These are phyloP conservation scores for Tyrannus savana DNA, from an alignment of 2,113 vertebrate genomes.

Conservation along the genomic window DNA sequence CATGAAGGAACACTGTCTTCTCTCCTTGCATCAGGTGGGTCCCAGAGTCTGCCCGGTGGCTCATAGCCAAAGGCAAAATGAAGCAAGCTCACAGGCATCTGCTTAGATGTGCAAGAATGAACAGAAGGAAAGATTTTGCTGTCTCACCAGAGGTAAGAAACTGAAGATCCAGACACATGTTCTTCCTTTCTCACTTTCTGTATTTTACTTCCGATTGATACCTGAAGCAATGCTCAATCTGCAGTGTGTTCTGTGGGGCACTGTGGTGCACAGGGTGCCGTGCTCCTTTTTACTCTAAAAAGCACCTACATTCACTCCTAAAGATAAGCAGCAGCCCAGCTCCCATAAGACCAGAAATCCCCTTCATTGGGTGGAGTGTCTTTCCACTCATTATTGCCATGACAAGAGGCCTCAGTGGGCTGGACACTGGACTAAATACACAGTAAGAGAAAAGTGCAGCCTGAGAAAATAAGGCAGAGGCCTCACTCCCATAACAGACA, in stretches of 20 bases:
- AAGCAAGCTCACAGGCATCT: constrained; percentile 81
- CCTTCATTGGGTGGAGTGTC: not conserved
- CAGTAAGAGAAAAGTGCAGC: not conserved
- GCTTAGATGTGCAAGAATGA: constrained; percentile 80
- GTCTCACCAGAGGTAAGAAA: constrained; percentile 46
- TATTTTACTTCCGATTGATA: not conserved
- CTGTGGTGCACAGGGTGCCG: not conserved
- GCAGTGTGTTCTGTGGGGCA: not conserved
- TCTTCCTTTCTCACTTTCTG: not conserved
- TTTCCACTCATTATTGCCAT: not conserved
- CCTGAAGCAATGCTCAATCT: not conserved
- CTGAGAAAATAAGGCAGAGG: not conserved
- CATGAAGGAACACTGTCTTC: not conserved
- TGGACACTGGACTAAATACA: not conserved
- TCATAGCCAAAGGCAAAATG: constrained; percentile 80
- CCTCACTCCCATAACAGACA: not conserved
- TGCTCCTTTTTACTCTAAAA: not conserved
- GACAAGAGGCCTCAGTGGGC: not conserved
- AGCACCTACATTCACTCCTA: not conserved
- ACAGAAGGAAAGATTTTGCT: constrained; percentile 65
- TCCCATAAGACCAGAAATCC: not conserved
- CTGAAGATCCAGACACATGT: not conserved
- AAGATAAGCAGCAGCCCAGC: not conserved
- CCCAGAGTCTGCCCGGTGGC: constrained; percentile 91
- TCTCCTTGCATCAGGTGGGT: constrained; percentile 80